Conservation (phyloP, 2,797 vertebrate genomes). For the Poeciliopsis gracilis region DNA sequence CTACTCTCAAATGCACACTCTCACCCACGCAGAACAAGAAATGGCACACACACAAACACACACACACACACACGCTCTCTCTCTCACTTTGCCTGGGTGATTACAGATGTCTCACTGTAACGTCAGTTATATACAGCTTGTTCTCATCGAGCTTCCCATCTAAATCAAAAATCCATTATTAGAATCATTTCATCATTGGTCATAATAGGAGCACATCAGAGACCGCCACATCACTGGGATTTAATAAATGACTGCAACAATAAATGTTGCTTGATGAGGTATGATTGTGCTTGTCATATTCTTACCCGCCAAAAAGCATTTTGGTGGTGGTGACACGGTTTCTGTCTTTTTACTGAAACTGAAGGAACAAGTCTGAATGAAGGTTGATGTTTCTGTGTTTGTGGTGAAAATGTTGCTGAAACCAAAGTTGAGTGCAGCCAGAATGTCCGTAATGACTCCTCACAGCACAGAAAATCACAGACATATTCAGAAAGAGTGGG, state of each 20-base stretch:
- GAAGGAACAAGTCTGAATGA: slow-evolving; percentile 26
- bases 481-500: slow-evolving; percentile 14
- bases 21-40: slow-evolving; percentile 47
- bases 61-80: slow-evolving; percentile 19
- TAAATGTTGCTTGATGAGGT: slow-evolving; percentile 56
- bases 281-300: slow-evolving; percentile 52
- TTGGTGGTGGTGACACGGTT: slow-evolving; percentile 25
- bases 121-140: slow-evolving; percentile 54
- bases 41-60: slow-evolving; percentile 32
- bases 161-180: slow-evolving; percentile 71
- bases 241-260: slow-evolving; percentile 60
- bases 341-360: slow-evolving; percentile 30
- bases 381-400: slow-evolving; percentile 5
- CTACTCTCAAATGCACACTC: slow-evolving; percentile 49
- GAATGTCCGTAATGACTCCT: slow-evolving; percentile 10
- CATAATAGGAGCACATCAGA: slow-evolving; percentile 58
- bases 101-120: slow-evolving; percentile 63
- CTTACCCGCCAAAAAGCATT: slow-evolving; percentile 34
- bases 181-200: slow-evolving; percentile 59
- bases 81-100: slow-evolving; percentile 32
- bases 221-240: slow-evolving; percentile 49
- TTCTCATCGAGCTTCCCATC: slow-evolving; percentile 40
- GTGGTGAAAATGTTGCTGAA: slow-evolving; percentile 18
- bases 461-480: slow-evolving; percentile 11
- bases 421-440: slow-evolving; percentile 6